These are phyloP conservation scores for Drosophila repleta DNA, from an alignment of 1,140 invertebrate genomes.

Conservation along the genomic window DNA sequence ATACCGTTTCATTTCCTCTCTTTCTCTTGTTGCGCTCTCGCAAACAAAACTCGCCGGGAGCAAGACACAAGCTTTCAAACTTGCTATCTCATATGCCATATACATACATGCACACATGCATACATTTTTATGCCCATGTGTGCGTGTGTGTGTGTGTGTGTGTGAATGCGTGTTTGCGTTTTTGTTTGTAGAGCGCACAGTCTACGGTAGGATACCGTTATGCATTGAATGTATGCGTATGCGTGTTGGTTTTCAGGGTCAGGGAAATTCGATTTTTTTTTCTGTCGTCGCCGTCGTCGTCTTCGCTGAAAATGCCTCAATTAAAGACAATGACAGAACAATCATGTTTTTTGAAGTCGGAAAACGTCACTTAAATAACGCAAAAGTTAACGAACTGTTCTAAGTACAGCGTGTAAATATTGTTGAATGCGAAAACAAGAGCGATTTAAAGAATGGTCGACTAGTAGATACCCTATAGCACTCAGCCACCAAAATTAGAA, in stretches of 20 bases:
- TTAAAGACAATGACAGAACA: slow-evolving; percentile 38
- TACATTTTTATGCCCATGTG: too few species aligned
- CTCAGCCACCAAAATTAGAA: too few species aligned
- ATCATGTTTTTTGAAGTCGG: slow-evolving; percentile 30
- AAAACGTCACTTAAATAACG: slow-evolving; percentile 17
- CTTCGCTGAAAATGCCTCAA: slow-evolving; percentile 29
- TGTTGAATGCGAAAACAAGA: background rate
- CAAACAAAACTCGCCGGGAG: slow-evolving; percentile 55
- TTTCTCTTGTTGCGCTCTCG: slow-evolving; percentile 37
- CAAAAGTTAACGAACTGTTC: slow-evolving; percentile 44
- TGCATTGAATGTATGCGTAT: slow-evolving; percentile 52
- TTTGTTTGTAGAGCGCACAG: slow-evolving; percentile 48
- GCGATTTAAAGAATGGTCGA: background rate
- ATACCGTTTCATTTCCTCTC: slow-evolving; percentile 27
- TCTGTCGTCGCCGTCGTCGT: too few species aligned
- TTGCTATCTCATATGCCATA: slow-evolving; percentile 42
- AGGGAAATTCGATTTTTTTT: slow-evolving; percentile 77
- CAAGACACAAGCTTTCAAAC: slow-evolving; percentile 51
- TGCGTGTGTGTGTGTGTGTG: slow-evolving; percentile 10
- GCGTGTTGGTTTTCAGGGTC: slow-evolving; percentile 72
- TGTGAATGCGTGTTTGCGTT: slow-evolving; percentile 20
- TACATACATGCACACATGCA: slow-evolving; percentile 6
- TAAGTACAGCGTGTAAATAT: background rate
- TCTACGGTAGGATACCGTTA: slow-evolving; percentile 67
- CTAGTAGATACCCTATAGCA: background rate